Evolutionary conservation across 2,888 invertebrate genomes (phyloP), one percentile per base, ranked within the genome.

Genomic region (Sesia apiformis): DNA sequence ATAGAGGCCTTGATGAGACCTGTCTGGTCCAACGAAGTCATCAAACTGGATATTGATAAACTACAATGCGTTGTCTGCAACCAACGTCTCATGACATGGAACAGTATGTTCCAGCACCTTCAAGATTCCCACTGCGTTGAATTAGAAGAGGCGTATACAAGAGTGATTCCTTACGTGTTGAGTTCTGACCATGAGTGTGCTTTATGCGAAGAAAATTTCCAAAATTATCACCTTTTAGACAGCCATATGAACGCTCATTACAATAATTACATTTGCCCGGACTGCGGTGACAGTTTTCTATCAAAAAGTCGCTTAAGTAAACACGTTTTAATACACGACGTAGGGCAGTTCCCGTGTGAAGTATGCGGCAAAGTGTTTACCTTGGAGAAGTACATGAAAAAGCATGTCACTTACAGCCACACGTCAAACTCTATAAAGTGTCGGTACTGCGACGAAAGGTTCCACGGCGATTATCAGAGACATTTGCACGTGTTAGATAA

Each of bases 301-400:
- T 62, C 78, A 0, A 57, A 59, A 0, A 58, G 39, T 4, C 39
- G 50, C 3, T 51, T 82, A 0, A 77, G 75, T 39, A 76, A 74
- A 5, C 91, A 91, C 55, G 57, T 76, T 0, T 72, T 78, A 53
- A 83, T 78, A 0, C 91, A 91, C 57, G 76, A 76, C 4, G 70
- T 70, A 0, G 90, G 84, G 0, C 76, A 71, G 3, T 85, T 67
- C 56, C 75, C 76, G 0, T 91, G 91, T 57, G 69, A 74, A 7
- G 38, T 50, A 6, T 91, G 91, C 59, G 66, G 75, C 0, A 91
- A 90, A 61, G 76, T 83, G 0, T 91, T 90, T 56, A 67, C 75
- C 0, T 56, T 85, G 7, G 65, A 72, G 0, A 72, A 74, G 38
- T 81, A 84, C 40, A 69, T 62, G 39, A 63, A 59, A 0, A 83